These are phyloP conservation scores for Chaunax sp. DNA, from an alignment of 2,797 vertebrate genomes.

Conservation along the genomic window DNA sequence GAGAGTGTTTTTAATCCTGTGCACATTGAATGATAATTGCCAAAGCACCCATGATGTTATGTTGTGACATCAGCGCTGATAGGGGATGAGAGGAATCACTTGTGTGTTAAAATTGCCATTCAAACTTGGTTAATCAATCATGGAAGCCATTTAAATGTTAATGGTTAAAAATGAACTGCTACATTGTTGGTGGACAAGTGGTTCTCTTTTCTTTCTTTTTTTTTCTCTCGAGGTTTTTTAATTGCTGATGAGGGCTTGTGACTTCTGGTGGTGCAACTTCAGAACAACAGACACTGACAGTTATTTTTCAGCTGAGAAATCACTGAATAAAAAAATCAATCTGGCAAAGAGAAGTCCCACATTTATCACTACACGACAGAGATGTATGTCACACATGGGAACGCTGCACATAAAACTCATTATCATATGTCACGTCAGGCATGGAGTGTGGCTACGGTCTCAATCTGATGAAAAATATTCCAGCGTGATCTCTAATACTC, in stretches of 20 bases:
- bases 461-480: constrained; percentile 36
- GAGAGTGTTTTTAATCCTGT: constrained; percentile 31
- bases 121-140: constrained; percentile 67
- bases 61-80: constrained; percentile 56
- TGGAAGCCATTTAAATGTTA: constrained; percentile 73
- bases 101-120: constrained; percentile 69
- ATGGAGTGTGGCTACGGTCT: constrained; percentile 27
- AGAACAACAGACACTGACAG: constrained; percentile 41
- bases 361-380: constrained; percentile 71
- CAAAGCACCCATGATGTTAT: constrained; percentile 38
- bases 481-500: constrained; percentile 16
- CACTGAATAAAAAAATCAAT: constrained; percentile 65
- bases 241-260: constrained; percentile 54
- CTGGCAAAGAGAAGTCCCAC: constrained; percentile 33
- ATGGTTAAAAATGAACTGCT: constrained; percentile 60
- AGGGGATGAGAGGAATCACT: constrained; percentile 58
- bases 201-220: neutral
- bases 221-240: constrained; percentile 47
- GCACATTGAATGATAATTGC: constrained; percentile 54
- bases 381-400: constrained; percentile 62
- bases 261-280: constrained; percentile 20
- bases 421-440: constrained; percentile 70
- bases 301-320: constrained; percentile 61
- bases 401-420: constrained; percentile 70
- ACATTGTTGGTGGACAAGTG: constrained; percentile 31